These are phyloP conservation scores for Copidosoma floridanum DNA, from an alignment of 1,140 invertebrate genomes.

Conservation along the genomic window DNA sequence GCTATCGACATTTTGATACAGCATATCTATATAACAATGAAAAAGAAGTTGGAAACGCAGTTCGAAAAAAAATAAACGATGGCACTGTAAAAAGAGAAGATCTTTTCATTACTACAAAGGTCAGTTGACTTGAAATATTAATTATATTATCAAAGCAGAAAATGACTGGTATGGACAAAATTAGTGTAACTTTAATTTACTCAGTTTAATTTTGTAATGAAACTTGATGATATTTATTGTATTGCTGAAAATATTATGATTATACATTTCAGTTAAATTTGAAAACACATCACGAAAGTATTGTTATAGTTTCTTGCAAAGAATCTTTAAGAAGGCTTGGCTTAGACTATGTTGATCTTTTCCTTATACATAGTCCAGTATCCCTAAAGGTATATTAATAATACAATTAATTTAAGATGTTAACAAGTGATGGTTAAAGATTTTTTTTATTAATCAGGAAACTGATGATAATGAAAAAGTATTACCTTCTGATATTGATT, in stretches of 20 bases:
- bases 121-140: slow-evolving; percentile 43
- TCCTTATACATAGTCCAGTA: slow-evolving; percentile 82
- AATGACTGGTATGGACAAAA: no score
- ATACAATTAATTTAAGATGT: background rate
- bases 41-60: slow-evolving; percentile 73
- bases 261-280: slow-evolving; percentile 68
- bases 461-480: slow-evolving; percentile 33
- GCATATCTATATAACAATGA: slow-evolving; percentile 84
- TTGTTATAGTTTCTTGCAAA: slow-evolving; percentile 63
- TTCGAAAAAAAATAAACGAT: slow-evolving; percentile 72
- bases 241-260: no score
- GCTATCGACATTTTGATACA: slow-evolving; percentile 89
- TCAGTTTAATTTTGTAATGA: no score
- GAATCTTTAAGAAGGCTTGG: slow-evolving; percentile 68
- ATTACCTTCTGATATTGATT: slow-evolving; percentile 66
- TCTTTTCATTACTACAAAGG: slow-evolving; percentile 79
- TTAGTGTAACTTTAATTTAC: no score
- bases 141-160: no score
- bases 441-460: background rate
- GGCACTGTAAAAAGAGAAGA: slow-evolving; percentile 79
- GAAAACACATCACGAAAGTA: slow-evolving; percentile 64
- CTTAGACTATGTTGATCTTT: slow-evolving; percentile 79
- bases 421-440: background rate
- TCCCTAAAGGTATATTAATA: slow-evolving; percentile 64
- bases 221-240: no score